Evolutionary conservation across 2,888 invertebrate species (phyloP), one percentile per base, ranked within the genome.

Genomic region (Callimorpha dominula): DNA sequence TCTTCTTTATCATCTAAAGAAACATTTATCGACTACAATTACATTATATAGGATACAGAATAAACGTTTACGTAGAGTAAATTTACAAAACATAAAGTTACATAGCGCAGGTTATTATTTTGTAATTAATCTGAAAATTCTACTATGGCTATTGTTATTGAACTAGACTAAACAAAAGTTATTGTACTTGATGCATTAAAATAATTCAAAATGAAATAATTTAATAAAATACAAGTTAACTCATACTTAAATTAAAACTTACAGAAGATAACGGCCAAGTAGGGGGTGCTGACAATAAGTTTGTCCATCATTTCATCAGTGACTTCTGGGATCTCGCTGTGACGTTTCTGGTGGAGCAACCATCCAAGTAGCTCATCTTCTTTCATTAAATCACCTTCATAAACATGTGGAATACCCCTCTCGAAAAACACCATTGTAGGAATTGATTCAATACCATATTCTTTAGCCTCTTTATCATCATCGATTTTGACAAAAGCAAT

Each of bases 231-330:
- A 7, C 31, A 31, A 31, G 31, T 31, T 17, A 7, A 52, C 1
- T 52, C 17, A 6, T 7, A 31, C 7, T 31, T 60, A 31, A 14
- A n/a, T n/a, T 49, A n/a, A 54, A 50, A 97, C 98, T 97, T 96
- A 99, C 98, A 99, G 92, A 99, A 99, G 84, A 99, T 97, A 81
- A 99, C 99, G 71, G 98, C 99, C 81, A 99, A 96, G 89, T 97
- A 98, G 74, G 97, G 97, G 43, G 97, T 97, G 69, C 95, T 97
- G 81, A 98, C 98, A 78, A 99, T 97, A 63, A 99, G 96, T 89
- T 98, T 98, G 85, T 99, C 98, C 96, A 99, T 98, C 98, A 98
- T 98, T 96, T 98, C 98, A 89, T 98, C 98, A 12, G 98, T 99
- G 42, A 99, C 97, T 94, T 98, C 98, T 66, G 99, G 98, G 84